These are phyloP conservation scores for Spisula subtruncata DNA, from an alignment of 2,888 invertebrate species.

Conservation along the genomic window DNA sequence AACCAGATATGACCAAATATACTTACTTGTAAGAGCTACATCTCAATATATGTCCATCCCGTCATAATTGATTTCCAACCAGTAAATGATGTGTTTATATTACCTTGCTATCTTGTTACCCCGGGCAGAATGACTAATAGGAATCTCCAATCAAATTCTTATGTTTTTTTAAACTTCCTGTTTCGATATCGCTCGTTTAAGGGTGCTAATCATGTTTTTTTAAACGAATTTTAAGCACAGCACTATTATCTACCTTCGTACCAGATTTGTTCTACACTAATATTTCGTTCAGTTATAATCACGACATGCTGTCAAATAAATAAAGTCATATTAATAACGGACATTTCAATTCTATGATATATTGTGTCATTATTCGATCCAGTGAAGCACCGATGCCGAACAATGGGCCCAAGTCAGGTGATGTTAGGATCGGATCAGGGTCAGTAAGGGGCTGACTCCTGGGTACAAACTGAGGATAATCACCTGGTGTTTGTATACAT, in stretches of 20 bases:
- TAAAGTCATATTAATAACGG: too few relatives aligned
- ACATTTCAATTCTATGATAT: too few relatives aligned
- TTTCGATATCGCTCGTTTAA: background rate
- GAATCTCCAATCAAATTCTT: background rate
- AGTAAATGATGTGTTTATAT: too few relatives aligned
- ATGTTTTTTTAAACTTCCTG: background rate
- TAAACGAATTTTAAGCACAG: background rate
- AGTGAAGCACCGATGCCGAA: slow-evolving; percentile 81
- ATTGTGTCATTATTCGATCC: slow-evolving; percentile 86
- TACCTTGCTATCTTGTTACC: too few relatives aligned
- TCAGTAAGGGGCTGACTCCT: slow-evolving; percentile 85
- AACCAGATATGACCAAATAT: too few relatives aligned
- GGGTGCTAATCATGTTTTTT: background rate
- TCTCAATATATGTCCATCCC: too few relatives aligned
- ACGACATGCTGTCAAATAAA: too few relatives aligned
- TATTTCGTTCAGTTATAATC: too few relatives aligned
- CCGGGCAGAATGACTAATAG: background rate
- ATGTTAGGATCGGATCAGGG: slow-evolving; percentile 73
- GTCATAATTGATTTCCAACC: too few relatives aligned
- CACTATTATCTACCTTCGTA: background rate
- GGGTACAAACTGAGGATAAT: slow-evolving; percentile 73
- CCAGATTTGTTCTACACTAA: too few relatives aligned
- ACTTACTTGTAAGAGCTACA: too few relatives aligned
- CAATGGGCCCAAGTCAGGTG: slow-evolving; percentile 60
- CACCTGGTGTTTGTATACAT: background rate